These are phyloP conservation scores for Megaustenia siamemsis DNA, from an alignment of 2,888 invertebrate species.

Conservation along the genomic window DNA sequence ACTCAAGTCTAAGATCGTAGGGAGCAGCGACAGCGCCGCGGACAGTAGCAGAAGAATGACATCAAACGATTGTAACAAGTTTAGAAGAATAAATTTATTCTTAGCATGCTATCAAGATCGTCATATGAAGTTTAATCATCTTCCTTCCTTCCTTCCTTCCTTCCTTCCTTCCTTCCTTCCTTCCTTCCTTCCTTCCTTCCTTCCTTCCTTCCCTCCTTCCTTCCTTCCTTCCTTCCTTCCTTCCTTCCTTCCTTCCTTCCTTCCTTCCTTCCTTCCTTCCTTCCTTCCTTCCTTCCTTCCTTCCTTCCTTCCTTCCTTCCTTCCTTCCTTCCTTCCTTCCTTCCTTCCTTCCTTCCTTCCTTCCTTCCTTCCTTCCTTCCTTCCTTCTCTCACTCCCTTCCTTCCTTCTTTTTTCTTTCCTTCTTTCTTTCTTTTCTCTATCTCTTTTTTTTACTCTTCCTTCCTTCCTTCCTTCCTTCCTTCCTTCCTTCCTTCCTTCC, in stretches of 20 bases:
- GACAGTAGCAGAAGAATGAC: no score
- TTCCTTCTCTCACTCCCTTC: slow-evolving; percentile 20
- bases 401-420: slow-evolving; percentile 6
- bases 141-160: not conserved
- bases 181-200: not conserved
- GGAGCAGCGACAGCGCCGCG: no score
- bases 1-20: not conserved
- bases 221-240: not conserved
- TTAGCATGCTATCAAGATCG: no score
- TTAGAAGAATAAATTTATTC: no score
- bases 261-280: not conserved
- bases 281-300: slow-evolving; percentile 21
- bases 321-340: slow-evolving; percentile 18
- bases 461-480: not conserved
- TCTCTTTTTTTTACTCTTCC: not conserved
- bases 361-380: slow-evolving; percentile 19
- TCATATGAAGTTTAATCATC: no score
- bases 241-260: not conserved
- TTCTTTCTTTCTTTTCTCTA: not conserved
- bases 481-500: not conserved
- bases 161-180: not conserved
- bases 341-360: not conserved
- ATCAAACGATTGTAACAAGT: no score
- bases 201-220: not conserved
- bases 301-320: slow-evolving; percentile 29